Percentiles rank a stretch among this genome's conserved stretches.
phyloP scores from a whole-genome alignment of 2,113 vertebrate genomes.

The Rhynchomys soricoides region DNA sequence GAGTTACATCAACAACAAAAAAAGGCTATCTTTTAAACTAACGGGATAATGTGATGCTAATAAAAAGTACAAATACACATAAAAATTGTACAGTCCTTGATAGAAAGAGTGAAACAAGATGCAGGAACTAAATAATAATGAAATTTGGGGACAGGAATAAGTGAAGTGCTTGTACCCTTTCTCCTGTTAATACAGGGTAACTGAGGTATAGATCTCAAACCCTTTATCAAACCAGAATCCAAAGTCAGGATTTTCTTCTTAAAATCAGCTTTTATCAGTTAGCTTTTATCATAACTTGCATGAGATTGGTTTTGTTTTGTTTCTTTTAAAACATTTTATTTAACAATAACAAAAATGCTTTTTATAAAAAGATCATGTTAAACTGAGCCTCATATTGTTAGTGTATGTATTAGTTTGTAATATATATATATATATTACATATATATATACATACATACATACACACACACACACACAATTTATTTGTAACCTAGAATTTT shows the following conservation, averaged over 20 bases:
- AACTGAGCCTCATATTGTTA: neutral
- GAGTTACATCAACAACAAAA: neutral
- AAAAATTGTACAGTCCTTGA: neutral
- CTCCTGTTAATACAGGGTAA: neutral
- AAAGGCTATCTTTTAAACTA: slow-evolving; percentile 33
- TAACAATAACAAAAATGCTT: neutral
- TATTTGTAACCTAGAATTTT: neutral
- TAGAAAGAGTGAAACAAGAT: neutral
- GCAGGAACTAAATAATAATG: neutral
- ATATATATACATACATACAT: no score
- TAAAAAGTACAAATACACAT: slow-evolving; percentile 34
- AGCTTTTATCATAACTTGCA: no score
- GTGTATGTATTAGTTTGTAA: neutral
- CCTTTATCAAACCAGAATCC: neutral
- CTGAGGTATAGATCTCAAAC: neutral
- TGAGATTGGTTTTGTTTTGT: neutral
- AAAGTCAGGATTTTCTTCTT: neutral
- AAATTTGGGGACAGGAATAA: neutral
- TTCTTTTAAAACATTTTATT: neutral
- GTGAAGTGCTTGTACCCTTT: neutral
- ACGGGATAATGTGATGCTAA: neutral
- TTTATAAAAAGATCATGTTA: neutral
- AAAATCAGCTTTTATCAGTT: no score
- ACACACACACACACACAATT: no score
- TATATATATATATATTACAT: no score